Evolutionary conservation across 1,140 invertebrate genomes (phyloP).

Genomic region (Telenomus remus): DNA sequence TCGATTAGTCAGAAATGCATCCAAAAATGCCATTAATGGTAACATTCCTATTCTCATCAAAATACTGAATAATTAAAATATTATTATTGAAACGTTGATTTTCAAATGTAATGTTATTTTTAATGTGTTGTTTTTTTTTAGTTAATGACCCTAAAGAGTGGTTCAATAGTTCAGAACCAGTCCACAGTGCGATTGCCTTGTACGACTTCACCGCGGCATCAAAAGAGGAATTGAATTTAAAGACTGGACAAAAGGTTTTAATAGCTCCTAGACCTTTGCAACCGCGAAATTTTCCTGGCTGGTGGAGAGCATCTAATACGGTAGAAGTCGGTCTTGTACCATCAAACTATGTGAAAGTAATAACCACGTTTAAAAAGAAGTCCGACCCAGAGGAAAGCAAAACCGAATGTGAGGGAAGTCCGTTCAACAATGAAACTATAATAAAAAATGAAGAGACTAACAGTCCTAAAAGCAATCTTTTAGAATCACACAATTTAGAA

Average conservation of each 20-base stretch:
- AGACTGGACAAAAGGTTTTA: conserved; percentile 84
- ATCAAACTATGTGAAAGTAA: conserved; percentile 82
- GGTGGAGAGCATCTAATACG: conserved; percentile 84
- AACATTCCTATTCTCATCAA: conserved; percentile 14
- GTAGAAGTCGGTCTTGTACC: conserved; percentile 85
- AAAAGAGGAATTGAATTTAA: conserved; percentile 86
- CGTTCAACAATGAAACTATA: conserved; percentile 1
- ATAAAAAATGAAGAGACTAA: conserved; percentile 14
- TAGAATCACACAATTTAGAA: conserved; percentile 22
- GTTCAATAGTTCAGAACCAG: conserved; percentile 80
- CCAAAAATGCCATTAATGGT: conserved; percentile 72
- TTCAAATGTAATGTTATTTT: conserved; percentile 12
- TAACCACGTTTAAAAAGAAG: conserved; percentile 67
- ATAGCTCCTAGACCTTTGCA: conserved; percentile 90
- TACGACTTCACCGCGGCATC: conserved; percentile 85
- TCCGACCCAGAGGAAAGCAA: conserved; percentile 33
- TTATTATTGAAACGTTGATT: no score
- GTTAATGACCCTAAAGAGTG: conserved; percentile 67
- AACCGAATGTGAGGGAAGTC: not conserved
- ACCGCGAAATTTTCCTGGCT: conserved; percentile 82
- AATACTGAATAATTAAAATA: no score
- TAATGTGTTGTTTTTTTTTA: conserved; percentile 31
- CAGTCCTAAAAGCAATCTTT: not conserved
- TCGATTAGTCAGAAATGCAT: conserved; percentile 81
- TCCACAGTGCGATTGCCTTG: conserved; percentile 82